Base-by-base conservation (phyloP, 2,888 invertebrate genomes). In the Melinopterus prodromus region DNA sequence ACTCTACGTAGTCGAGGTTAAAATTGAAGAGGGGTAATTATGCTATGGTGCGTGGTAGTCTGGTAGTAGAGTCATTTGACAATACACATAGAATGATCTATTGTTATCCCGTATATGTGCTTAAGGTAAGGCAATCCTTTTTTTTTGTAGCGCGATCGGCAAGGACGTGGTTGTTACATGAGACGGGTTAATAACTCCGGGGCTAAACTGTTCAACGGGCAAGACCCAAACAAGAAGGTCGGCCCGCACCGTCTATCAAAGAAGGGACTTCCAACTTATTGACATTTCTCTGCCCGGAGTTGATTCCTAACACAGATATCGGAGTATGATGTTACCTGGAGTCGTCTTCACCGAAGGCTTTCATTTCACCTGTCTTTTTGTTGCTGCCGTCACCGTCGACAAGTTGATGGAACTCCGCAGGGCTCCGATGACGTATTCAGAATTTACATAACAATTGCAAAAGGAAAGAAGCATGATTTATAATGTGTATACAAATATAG, bases 301-400 rank as follows among this genome's bases (percentile, higher is more conserved):
- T 87, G 89, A 89, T 89, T 89, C 87, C 87, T 87, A 87, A 87
- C 87, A 83, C 88, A 89, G 89, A 89, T 89, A 89, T 87, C 85
- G 86, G 85, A 85, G 86, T 88, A 88, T 88, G 88, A 86, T 87
- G 86, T 88, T 89, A 89, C 88, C 88, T 88, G 88, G 35, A 37
- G 74, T 36, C 76, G 79, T 83, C 81, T 80, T 79, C 76, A 81
- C 80, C 79, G 88, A 87, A 87, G 86, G 88, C 87, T 88, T 88
- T 84, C 86, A 87, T 89, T 89, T 89, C 89, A 88, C 88, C 88
- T 88, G 88, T 87, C 87, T 85, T 87, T 87, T 87, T 83, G 81
- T 82, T 81, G 77, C 78, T 76, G 70, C 70, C 80, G 77, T 74
- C 74, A n/a, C n/a, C 74, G 74, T 35, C 74, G 74, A 16, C 74